phyloP scores from a whole-genome alignment of 2,113 vertebrate genomes.

The Bubo bubo region DNA sequence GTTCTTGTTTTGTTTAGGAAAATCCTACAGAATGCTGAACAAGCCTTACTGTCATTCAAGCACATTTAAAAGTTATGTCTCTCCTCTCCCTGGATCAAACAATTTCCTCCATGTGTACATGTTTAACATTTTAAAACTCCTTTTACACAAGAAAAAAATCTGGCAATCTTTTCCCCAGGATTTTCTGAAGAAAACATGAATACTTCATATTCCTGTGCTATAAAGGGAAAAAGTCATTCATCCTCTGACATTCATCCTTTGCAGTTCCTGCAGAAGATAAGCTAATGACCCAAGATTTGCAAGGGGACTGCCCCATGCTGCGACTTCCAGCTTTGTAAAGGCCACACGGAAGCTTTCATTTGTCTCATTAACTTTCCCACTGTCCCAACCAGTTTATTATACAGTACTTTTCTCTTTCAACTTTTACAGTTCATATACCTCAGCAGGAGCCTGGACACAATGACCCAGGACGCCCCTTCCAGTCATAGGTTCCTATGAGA shows the following conservation, averaged over 20 bases:
- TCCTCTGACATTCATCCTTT: conserved; percentile 28
- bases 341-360: conserved; percentile 66
- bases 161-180: background rate
- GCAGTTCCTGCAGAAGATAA: conserved; percentile 64
- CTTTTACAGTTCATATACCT: conserved; percentile 67
- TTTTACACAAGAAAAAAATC: background rate
- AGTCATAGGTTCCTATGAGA: conserved; percentile 13
- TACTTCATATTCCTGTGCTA: conserved; percentile 5
- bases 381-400: conserved; percentile 58
- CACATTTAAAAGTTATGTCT: background rate
- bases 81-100: background rate
- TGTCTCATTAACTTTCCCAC: conserved; percentile 59
- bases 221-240: conserved; percentile 23
- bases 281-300: conserved; percentile 64
- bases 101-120: background rate
- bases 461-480: conserved; percentile 31
- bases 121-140: conserved; percentile 11
- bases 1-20: background rate
- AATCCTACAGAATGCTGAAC: background rate
- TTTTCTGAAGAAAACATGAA: conserved; percentile 47
- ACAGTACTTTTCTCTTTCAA: conserved; percentile 59
- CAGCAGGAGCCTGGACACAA: conserved; percentile 8
- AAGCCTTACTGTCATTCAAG: background rate
- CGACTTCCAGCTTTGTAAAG: conserved; percentile 10
- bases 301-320: conserved; percentile 43